phyloP scores from a whole-genome alignment of 1,140 invertebrate species.

The Lasioglossum albipes region DNA sequence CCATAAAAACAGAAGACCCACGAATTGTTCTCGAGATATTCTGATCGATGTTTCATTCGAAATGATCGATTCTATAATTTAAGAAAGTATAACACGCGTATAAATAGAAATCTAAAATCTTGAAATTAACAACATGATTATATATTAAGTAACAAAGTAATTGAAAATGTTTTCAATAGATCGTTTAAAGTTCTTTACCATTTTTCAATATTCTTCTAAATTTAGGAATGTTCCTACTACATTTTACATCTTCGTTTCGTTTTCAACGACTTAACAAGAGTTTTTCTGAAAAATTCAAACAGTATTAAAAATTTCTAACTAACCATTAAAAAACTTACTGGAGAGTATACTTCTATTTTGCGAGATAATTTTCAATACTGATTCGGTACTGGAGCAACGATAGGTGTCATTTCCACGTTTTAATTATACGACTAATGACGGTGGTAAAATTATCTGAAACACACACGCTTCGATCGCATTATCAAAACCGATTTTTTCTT shows the following conservation, averaged over 20 bases:
- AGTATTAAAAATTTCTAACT: background rate
- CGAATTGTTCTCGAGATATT: background rate
- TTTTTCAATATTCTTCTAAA: background rate
- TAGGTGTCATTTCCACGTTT: conserved; percentile 51
- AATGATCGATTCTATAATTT: conserved; percentile 12
- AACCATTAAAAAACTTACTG: conserved; percentile 18
- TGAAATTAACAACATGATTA: conserved; percentile 46
- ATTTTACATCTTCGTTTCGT: background rate
- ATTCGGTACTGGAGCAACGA: conserved; percentile 36
- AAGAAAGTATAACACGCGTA: conserved; percentile 28
- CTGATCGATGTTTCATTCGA: background rate
- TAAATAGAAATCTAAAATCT: conserved; percentile 47
- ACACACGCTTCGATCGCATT: conserved; percentile 31
- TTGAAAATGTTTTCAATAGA: conserved; percentile 9
- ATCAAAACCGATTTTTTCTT: conserved; percentile 18
- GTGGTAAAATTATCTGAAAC: conserved; percentile 38
- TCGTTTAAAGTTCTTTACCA: background rate
- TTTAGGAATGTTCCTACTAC: conserved; percentile 27
- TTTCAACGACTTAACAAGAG: conserved; percentile 17
- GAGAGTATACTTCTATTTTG: conserved; percentile 5
- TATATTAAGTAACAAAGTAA: conserved; percentile 39
- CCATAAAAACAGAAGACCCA: background rate
- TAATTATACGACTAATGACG: conserved; percentile 33
- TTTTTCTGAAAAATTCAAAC: background rate
- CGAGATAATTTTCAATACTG: conserved; percentile 38